phyloP scores from a whole-genome alignment of 2,797 vertebrate species.

The Morus bassanus region DNA sequence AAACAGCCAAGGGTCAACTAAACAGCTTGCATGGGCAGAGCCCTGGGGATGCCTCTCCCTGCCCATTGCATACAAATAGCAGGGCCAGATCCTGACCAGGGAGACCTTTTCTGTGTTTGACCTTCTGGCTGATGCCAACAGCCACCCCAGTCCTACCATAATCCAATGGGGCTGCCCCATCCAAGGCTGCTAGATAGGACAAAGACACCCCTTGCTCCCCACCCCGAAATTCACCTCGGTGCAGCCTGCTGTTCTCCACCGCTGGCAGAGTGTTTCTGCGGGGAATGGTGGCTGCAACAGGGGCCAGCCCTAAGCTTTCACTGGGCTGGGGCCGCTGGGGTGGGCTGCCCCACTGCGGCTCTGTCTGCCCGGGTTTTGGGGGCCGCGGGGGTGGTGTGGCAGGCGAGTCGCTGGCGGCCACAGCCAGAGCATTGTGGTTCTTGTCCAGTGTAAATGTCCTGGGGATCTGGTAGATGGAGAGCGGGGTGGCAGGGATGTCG shows the following conservation, averaged over 20 bases:
- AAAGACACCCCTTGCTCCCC: not conserved
- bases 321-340: conserved; percentile 80
- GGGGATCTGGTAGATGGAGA: conserved; percentile 94
- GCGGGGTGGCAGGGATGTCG: conserved; percentile 84
- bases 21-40: not conserved
- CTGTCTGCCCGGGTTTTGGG: conserved; percentile 87
- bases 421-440: conserved; percentile 91
- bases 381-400: conserved; percentile 89
- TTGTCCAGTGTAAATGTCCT: conserved; percentile 91
- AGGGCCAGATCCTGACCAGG: not conserved
- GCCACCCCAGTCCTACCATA: not conserved
- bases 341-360: conserved; percentile 88
- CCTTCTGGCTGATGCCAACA: not conserved
- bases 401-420: conserved; percentile 78
- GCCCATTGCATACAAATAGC: not conserved
- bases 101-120: not conserved
- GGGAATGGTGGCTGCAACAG: conserved; percentile 85
- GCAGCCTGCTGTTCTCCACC: conserved; percentile 92
- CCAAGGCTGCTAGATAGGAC: not conserved
- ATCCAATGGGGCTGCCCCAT: not conserved
- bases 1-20: not conserved
- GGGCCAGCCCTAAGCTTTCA: conserved; percentile 73
- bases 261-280: conserved; percentile 94
- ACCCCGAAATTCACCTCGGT: conserved; percentile 82
- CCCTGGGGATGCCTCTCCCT: not conserved